A percentile compares a stretch with the other conserved stretches of the same genome.
These are phyloP conservation scores for Nibea albiflora DNA, from an alignment of 2,113 vertebrate species.

Conservation along the genomic window DNA sequence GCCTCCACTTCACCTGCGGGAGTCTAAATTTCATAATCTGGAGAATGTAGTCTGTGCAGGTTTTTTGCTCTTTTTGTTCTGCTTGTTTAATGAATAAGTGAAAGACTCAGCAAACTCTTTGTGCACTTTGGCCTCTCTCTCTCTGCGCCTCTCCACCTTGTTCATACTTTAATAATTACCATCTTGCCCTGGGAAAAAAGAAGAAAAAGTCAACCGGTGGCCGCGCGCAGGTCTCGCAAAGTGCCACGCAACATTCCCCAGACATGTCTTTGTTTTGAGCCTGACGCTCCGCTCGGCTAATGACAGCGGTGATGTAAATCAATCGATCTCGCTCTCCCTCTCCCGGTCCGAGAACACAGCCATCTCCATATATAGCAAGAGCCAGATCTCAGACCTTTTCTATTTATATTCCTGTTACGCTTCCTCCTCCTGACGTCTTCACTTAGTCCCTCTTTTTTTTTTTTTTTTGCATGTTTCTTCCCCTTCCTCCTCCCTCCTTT, in stretches of 20 bases:
- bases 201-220: slow-evolving; percentile 21
- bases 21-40: not conserved
- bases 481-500: not conserved
- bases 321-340: slow-evolving; percentile 63
- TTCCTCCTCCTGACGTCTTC: slow-evolving; percentile 74
- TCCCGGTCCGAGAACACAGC: slow-evolving; percentile 52
- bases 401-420: slow-evolving; percentile 81
- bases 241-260: not conserved
- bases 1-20: not conserved
- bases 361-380: slow-evolving; percentile 85
- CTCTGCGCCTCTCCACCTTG: not conserved
- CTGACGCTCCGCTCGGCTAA: slow-evolving; percentile 27
- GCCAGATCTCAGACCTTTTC: slow-evolving; percentile 70
- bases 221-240: slow-evolving; percentile 12
- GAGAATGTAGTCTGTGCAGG: not conserved
- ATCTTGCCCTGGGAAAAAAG: slow-evolving; percentile 4
- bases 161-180: slow-evolving; percentile 29
- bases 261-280: slow-evolving; percentile 48
- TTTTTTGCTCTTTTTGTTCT: slow-evolving; percentile 7
- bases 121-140: slow-evolving; percentile 32
- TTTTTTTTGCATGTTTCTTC: slow-evolving; percentile 37
- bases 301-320: slow-evolving; percentile 65
- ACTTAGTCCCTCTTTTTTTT: slow-evolving; percentile 57
- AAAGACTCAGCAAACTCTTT: slow-evolving; percentile 15
- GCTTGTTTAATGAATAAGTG: slow-evolving; percentile 25